A percentile compares a stretch with the other conserved stretches of the same genome.
Evolutionary conservation across 2,113 vertebrate genomes (phyloP).

Genomic region (Athene noctua): DNA sequence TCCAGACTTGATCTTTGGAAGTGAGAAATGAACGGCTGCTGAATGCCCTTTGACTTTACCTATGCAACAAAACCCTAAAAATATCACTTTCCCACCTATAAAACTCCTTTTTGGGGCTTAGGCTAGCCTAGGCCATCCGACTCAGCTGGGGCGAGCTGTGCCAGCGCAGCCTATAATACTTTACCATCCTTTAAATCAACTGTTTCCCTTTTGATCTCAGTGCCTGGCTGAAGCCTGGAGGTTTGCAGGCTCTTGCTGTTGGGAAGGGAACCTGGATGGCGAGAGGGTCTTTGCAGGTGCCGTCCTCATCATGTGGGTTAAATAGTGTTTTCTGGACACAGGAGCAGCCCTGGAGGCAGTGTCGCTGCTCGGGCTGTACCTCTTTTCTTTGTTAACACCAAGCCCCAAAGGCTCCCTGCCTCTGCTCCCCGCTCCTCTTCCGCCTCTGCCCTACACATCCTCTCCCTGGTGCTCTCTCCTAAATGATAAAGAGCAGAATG

Average conservation of each 20-base stretch:
- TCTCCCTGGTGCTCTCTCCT: not conserved
- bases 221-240: not conserved
- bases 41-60: not conserved
- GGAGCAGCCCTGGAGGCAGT: not conserved
- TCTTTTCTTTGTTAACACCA: accelerated
- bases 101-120: not conserved
- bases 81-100: not conserved
- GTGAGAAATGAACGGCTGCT: not conserved
- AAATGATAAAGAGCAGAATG: not conserved
- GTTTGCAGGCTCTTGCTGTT: not conserved
- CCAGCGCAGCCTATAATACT: not conserved
- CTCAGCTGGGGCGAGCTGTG: not conserved
- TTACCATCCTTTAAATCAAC: not conserved
- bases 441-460: not conserved
- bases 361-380: not conserved
- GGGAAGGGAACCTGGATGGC: not conserved
- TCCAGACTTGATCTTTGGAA: not conserved
- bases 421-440: accelerated
- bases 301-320: not conserved
- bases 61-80: not conserved
- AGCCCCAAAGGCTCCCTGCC: not conserved
- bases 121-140: not conserved
- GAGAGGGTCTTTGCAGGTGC: not conserved
- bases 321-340: not conserved
- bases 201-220: not conserved